These are phyloP conservation scores for Drosophila baimaii DNA, from an alignment of 1,140 invertebrate genomes.

Conservation along the genomic window DNA sequence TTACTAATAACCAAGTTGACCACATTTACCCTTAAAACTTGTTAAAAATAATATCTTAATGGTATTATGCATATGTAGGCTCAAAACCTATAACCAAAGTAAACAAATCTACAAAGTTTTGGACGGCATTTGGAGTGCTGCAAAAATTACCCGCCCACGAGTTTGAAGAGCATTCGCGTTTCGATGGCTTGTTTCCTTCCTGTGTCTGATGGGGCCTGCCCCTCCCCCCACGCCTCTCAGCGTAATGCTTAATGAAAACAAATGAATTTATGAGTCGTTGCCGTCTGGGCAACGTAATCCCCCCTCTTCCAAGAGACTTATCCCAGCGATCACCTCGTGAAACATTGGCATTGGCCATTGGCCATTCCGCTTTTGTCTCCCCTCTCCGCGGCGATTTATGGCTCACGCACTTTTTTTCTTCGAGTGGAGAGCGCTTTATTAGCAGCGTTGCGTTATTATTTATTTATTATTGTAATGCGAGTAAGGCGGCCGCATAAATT, in stretches of 20 bases:
- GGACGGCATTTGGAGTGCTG: constrained; percentile 26
- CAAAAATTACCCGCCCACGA: constrained; percentile 39
- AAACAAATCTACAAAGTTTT: constrained; percentile 25
- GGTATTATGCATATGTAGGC: constrained; percentile 9
- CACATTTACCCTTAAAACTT: background rate
- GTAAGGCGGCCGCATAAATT: constrained; percentile 72
- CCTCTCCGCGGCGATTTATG: constrained; percentile 65
- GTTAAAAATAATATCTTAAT: constrained; percentile 3
- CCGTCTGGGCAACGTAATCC: constrained; percentile 19
- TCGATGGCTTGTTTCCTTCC: constrained; percentile 44
- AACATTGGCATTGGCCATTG: constrained; percentile 64
- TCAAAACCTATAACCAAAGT: constrained; percentile 11
- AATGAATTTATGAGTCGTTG: constrained; percentile 73
- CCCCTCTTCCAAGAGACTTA: constrained; percentile 48
- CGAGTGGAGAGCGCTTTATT: constrained; percentile 47
- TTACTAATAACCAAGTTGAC: background rate
- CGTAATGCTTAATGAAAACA: constrained; percentile 73
- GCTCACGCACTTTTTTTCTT: constrained; percentile 63
- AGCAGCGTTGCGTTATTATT: constrained; percentile 53
- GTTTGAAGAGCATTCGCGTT: constrained; percentile 39
- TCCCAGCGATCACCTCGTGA: constrained; percentile 63
- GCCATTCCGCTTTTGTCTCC: constrained; percentile 68
- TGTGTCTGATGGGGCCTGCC: constrained; percentile 22
- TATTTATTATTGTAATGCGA: constrained; percentile 69
- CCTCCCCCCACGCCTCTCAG: constrained; percentile 15